Conservation (phyloP, 2,113 vertebrate species). For the Microtus pennsylvanicus region DNA sequence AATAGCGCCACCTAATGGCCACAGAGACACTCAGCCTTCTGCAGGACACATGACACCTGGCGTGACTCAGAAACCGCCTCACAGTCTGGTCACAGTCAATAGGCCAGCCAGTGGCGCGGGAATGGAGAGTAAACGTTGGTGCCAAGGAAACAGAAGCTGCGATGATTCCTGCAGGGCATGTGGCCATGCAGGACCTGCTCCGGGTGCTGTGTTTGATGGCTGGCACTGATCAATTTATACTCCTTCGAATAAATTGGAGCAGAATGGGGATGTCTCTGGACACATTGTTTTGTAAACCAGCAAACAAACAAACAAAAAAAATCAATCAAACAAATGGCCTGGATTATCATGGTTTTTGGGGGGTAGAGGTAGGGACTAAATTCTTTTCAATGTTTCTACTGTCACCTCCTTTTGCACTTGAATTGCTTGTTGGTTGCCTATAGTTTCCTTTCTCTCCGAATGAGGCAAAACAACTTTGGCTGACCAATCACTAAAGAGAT, state of each 20-base stretch:
- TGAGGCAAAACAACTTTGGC: not conserved
- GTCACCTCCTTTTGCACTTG: not conserved
- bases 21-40: not conserved
- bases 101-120: not conserved
- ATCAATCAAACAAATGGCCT: not conserved
- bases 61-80: not conserved
- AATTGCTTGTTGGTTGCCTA: not conserved
- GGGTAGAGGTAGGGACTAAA: not conserved
- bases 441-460: not conserved
- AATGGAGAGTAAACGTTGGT: not conserved
- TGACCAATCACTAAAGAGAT: not conserved
- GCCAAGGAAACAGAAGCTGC: not conserved
- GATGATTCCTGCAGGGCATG: not conserved
- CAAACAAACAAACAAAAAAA: no score
- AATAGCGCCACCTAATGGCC: constrained; percentile 67
- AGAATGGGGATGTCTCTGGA: not conserved
- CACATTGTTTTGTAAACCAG: not conserved
- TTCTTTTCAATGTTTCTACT: not conserved
- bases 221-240: not conserved
- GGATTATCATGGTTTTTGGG: not conserved
- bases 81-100: no score
- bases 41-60: no score
- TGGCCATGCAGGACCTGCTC: not conserved
- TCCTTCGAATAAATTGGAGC: not conserved
- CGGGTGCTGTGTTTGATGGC: not conserved